These are phyloP conservation scores for Monopterus albus DNA, from an alignment of 2,113 vertebrate genomes.

Conservation along the genomic window DNA sequence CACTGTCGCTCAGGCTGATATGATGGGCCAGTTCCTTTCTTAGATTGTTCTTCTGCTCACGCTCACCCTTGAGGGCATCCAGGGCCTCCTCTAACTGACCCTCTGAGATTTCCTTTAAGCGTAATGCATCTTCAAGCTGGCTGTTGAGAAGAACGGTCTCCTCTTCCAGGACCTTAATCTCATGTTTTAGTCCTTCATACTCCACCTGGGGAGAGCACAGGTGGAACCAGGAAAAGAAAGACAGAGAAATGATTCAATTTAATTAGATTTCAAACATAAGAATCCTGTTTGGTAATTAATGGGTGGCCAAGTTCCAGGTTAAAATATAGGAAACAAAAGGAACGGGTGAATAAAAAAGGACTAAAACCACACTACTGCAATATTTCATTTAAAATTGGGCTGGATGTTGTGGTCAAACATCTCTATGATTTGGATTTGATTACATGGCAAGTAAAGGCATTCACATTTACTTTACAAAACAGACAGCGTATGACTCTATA, in stretches of 20 bases:
- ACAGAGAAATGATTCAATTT: background rate
- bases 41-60: conserved; percentile 95
- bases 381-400: too few relatives aligned
- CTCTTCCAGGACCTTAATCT: conserved; percentile 97
- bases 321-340: too few relatives aligned
- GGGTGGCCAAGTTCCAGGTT: background rate
- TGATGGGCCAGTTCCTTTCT: conserved; percentile 96
- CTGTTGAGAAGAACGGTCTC: conserved; percentile 96
- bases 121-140: conserved; percentile 95
- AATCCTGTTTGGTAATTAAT: background rate
- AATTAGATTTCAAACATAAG: background rate
- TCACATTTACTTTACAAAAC: too few relatives aligned
- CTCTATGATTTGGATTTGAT: background rate
- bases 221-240: background rate
- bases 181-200: conserved; percentile 97
- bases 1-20: conserved; percentile 90
- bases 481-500: background rate
- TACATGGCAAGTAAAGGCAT: background rate
- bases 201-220: conserved; percentile 86
- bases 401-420: background rate
- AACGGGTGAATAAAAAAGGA: too few relatives aligned
- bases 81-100: conserved; percentile 95
- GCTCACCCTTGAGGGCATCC: conserved; percentile 93
- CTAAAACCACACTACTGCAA: too few relatives aligned
- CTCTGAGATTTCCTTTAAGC: conserved; percentile 95